Base-by-base conservation (phyloP, 2,888 invertebrate species). In the Luperina nickerlii region DNA sequence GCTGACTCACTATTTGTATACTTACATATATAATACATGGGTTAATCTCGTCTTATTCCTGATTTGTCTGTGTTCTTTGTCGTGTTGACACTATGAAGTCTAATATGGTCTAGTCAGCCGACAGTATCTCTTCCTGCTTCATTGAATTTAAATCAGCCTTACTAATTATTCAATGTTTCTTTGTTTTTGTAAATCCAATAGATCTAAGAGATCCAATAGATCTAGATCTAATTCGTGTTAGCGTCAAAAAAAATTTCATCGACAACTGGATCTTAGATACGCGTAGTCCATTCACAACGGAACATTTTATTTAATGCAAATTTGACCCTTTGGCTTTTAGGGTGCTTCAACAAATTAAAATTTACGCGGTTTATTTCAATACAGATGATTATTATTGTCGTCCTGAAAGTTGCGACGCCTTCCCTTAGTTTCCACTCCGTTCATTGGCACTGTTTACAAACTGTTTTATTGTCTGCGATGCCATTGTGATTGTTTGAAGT, bases 331-430 rank as follows among this genome's bases (percentile, higher is more conserved):
- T 27, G 66, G 24, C 38, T 32, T 66, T 38, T 38, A 66, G 24
- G 38, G 24, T 38, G 13, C 66, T 7, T 7, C 24, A 70, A 18
- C 32, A 38, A 32, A 9, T 32, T 27, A 20, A 32, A 32, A 4
- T 70, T 70, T 45, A 79, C 5, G 24, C 38, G 7, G 57, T 42
- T 68, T 54, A 66, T 78, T 83, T 65, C 15, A 74, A 27, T 83
- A 73, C n/a, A 82, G 83, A 78, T 73, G 51, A 70, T 83, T 48
- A 51, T 74, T 75, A 72, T 68, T 68, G 62, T 71, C 67, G 63
- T 85, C 71, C 63, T 71, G 62, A 71, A 84, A 72, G 63, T 74
- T 72, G 65, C 71, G 20, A 74, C 32, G 66, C 15, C 45, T 75
- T 69, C 51, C n/a, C 63, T 27, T 48, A 69, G 57, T 71, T 83